Evolutionary conservation across 2,797 vertebrate genomes (phyloP).

Genomic region (Poecilia gillii): DNA sequence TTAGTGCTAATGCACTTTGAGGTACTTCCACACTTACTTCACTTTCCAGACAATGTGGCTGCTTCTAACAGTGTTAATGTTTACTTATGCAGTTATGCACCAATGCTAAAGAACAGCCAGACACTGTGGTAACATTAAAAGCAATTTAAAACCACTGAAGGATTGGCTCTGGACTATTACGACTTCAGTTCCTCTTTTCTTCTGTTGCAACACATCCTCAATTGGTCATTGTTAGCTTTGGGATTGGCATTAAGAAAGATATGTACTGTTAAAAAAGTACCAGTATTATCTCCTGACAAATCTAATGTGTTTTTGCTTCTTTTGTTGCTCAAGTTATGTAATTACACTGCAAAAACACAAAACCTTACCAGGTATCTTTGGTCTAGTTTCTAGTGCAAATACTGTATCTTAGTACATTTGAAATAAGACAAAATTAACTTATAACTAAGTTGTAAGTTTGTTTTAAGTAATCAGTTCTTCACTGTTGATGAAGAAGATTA

Average conservation of each 20-base stretch:
- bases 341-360: background rate
- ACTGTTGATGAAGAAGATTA: too few species aligned
- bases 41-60: slow-evolving; percentile 3
- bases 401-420: too few species aligned
- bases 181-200: background rate
- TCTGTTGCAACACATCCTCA: background rate
- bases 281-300: background rate
- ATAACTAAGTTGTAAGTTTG: too few species aligned
- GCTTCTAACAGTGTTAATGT: background rate
- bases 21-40: background rate
- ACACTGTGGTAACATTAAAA: background rate
- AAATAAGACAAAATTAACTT: too few species aligned
- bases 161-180: background rate
- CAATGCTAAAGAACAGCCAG: background rate
- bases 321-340: background rate
- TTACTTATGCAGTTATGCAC: background rate
- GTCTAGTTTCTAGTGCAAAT: too few species aligned
- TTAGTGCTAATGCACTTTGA: background rate
- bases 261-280: background rate
- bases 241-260: background rate
- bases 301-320: background rate
- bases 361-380: too few species aligned
- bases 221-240: background rate
- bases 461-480: too few species aligned
- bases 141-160: background rate